Conservation (phyloP, 2,888 invertebrate species). For the Agrotis clavis region DNA sequence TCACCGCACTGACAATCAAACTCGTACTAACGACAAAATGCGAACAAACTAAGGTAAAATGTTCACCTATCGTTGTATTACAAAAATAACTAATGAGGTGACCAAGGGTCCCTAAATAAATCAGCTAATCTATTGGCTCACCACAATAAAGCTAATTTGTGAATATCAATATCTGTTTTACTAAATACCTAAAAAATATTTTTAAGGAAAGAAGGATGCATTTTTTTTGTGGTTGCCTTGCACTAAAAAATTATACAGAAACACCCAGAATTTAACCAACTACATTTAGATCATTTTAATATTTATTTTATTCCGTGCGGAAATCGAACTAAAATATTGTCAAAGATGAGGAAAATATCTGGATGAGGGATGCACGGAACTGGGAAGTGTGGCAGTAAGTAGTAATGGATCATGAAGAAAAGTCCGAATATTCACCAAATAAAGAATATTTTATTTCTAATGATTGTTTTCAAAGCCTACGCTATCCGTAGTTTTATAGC, state of each 20-base stretch:
- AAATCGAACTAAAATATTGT: too few species aligned
- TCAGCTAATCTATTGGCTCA: conserved; percentile 5
- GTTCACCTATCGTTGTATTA: conserved; percentile 19
- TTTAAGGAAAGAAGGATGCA: not conserved
- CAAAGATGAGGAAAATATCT: not conserved
- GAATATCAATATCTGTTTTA: not conserved
- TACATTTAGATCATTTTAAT: too few species aligned
- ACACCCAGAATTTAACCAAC: too few species aligned
- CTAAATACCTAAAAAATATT: not conserved
- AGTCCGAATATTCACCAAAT: too few species aligned
- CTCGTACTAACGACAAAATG: conserved; percentile 21
- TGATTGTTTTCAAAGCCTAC: not conserved
- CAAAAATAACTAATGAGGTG: conserved; percentile 41
- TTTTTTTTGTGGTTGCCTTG: too few species aligned
- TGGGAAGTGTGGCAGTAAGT: not conserved
- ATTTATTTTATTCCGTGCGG: too few species aligned
- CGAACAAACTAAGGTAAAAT: conserved; percentile 26
- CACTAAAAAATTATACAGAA: too few species aligned
- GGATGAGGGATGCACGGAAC: not conserved
- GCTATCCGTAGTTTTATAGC: not conserved
- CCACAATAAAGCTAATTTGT: not conserved
- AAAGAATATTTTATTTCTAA: not conserved
- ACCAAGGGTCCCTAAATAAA: conserved; percentile 17
- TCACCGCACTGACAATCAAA: conserved; percentile 12
- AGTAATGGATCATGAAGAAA: too few species aligned